Evolutionary conservation across 2,797 vertebrate genomes (phyloP).

Genomic region (Eidolon dupreanum): DNA sequence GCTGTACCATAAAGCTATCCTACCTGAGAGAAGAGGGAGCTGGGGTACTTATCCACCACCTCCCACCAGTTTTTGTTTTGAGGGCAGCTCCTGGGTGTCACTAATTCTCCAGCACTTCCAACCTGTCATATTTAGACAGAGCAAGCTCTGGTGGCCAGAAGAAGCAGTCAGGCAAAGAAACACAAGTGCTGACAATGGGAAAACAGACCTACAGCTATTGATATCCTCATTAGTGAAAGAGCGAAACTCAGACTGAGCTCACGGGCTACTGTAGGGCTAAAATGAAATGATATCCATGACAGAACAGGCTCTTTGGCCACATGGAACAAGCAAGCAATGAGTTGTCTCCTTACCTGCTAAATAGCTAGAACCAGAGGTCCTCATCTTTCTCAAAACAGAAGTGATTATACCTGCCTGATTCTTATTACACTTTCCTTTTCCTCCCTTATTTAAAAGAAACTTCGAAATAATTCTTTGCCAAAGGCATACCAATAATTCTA

Average conservation of each 20-base stretch:
- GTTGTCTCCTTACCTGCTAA: background rate
- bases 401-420: background rate
- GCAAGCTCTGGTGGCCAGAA: background rate
- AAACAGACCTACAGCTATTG: background rate
- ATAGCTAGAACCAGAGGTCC: background rate
- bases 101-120: background rate
- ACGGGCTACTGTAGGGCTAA: background rate
- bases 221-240: background rate
- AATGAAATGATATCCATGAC: background rate
- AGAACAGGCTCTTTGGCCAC: background rate
- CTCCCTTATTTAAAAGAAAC: background rate
- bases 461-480: background rate
- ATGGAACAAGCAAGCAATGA: background rate
- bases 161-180: background rate
- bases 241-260: background rate
- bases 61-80: background rate
- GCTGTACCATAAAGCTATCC: too few species aligned
- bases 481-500: background rate
- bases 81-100: too few species aligned
- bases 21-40: background rate
- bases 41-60: background rate
- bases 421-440: background rate
- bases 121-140: background rate
- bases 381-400: background rate
- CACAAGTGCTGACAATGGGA: background rate